Conservation (phyloP, 2,888 invertebrate genomes). For the Taphrorychus bicolor region DNA sequence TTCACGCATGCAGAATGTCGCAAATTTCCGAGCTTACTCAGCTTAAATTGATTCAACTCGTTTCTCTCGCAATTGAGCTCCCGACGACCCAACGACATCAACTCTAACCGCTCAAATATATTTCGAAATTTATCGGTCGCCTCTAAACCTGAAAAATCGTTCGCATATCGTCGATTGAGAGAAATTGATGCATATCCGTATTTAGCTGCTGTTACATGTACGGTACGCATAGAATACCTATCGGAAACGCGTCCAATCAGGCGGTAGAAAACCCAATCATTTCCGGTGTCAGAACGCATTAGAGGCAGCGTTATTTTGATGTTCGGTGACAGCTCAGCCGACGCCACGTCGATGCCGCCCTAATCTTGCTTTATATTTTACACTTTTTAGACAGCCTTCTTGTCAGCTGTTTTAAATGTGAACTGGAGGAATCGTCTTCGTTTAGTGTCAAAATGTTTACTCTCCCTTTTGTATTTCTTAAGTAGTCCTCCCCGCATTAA, state of each 20-base stretch:
- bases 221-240: conserved; percentile 30
- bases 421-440: conserved; percentile 1
- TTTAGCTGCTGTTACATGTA: conserved; percentile 36
- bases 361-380: conserved; percentile 17
- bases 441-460: background rate
- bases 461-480: background rate
- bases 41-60: too few relatives aligned
- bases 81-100: background rate
- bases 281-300: conserved; percentile 67
- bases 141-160: conserved; percentile 25
- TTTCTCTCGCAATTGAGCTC: background rate
- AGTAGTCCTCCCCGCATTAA: background rate
- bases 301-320: conserved; percentile 60
- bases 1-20: too few relatives aligned
- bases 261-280: conserved; percentile 66
- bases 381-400: background rate
- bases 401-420: conserved; percentile 9
- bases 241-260: conserved; percentile 53
- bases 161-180: conserved; percentile 18
- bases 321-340: conserved; percentile 51
- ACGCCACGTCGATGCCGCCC: conserved; percentile 33
- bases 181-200: conserved; percentile 22
- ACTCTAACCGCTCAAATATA: background rate
- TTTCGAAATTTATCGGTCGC: conserved; percentile 21
- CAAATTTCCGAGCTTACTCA: background rate